Evolutionary conservation across 2,888 invertebrate species (phyloP).

Genomic region (Napeogenes inachia): DNA sequence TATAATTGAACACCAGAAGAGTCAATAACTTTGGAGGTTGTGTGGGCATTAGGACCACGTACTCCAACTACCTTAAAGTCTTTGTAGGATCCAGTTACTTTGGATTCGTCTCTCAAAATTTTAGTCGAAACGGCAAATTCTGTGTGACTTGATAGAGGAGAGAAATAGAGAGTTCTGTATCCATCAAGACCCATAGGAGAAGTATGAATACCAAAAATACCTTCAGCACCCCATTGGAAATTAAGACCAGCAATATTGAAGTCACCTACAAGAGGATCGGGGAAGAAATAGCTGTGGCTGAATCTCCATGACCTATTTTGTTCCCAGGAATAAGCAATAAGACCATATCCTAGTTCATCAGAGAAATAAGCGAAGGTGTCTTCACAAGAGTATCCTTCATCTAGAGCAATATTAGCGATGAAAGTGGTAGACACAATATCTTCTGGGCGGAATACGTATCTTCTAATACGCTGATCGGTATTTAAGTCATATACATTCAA

Average conservation of each 20-base stretch:
- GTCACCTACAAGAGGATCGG: conserved; percentile 87
- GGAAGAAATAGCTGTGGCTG: conserved; percentile 86
- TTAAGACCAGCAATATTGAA: conserved; percentile 88
- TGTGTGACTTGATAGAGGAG: conserved; percentile 85
- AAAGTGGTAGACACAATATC: conserved; percentile 87
- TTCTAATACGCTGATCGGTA: conserved; percentile 83
- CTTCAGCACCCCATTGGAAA: conserved; percentile 91
- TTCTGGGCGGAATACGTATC: conserved; percentile 82
- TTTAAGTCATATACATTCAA: conserved; percentile 86
- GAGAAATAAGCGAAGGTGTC: conserved; percentile 88
- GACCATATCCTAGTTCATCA: conserved; percentile 89
- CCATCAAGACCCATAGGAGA: conserved; percentile 82
- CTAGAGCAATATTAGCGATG: conserved; percentile 91
- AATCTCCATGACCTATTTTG: conserved; percentile 88
- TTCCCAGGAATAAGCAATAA: conserved; percentile 87
- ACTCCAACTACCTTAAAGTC: conserved; percentile 82
- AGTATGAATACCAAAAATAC: conserved; percentile 87
- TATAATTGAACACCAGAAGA: conserved; percentile 86
- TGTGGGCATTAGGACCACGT: conserved; percentile 82
- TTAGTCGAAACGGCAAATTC: conserved; percentile 88
- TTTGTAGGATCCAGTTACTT: conserved; percentile 82
- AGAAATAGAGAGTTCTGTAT: conserved; percentile 85
- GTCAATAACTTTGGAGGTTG: conserved; percentile 85
- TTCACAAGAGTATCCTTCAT: conserved; percentile 84
- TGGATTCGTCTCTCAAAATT: conserved; percentile 82